Base-by-base conservation (phyloP, 1,140 invertebrate genomes). In the Conus ventricosus region DNA sequence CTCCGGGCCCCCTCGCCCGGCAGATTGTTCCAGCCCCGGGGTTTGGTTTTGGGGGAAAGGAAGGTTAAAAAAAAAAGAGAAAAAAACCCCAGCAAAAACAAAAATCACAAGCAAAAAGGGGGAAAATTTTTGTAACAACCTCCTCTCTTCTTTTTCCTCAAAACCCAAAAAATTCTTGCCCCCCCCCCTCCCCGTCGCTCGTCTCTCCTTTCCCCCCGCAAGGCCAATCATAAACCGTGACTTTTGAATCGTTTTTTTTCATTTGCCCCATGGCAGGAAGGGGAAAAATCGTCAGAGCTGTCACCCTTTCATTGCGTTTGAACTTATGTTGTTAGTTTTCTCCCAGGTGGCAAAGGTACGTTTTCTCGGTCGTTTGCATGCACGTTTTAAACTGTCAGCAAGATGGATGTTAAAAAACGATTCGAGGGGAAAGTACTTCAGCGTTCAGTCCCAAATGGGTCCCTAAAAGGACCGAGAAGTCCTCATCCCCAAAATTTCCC, bases 401-500 rank as follows among this genome's bases (percentile, higher is more conserved):
- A 51, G 51, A 91, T 90, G 89, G 90, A 90, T 90, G 87, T 95
- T 92, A 95, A 95, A 88, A 94, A 92, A 89, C 96, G 96, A 90
- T 89, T 96, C 71, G 95, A 96, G 89, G 97, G 97, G 93, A 97
- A 97, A 95, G 96, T 99, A 91, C 95, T 99, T 84, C 97, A 98
- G 93, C 98, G 92, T 99, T 99, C 94, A 98, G 97, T 95, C 98
- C 98, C 95, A n/a, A n/a, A 96, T 99, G 96, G 98, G 98, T 86
- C 99, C 98, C 85, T n/a, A n/a, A n/a, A 98, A 97, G 90, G 98
- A 99, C 95, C 98, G 97, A 95, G 98, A 99, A 94, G 98, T 99
- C 94, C 96, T 99, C 89, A 97, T 99, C 90, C 96, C 97, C 92
- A 97, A 99, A 96, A n/a, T n/a, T 97, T 99, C 93, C n/a, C 98